Base-by-base conservation (phyloP, 1,140 invertebrate genomes). In the Lysiphlebus fabarum region DNA sequence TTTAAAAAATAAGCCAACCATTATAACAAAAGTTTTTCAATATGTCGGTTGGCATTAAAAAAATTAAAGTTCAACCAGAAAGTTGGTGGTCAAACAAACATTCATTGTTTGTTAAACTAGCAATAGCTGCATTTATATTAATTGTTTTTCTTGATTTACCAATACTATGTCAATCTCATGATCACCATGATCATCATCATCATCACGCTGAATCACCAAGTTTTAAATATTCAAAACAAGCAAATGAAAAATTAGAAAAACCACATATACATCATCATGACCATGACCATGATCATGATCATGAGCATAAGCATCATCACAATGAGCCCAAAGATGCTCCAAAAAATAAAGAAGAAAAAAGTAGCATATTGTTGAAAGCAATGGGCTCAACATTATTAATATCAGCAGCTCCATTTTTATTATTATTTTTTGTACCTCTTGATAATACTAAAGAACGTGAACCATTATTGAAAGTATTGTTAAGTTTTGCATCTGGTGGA, bases 401-500 rank as follows among this genome's bases (percentile, higher is more conserved):
- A 66, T 98, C 95, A 76, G 84, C 91, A 49, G 93, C 93, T 10
- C 97, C 97, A 1, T 95, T 96, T 71, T 81, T 98, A 14, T 90
- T 99, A 59, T 82, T 99, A 2, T 92, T 96, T 69, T 86, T 96
- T 56, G 93, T 99, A 66, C 96, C 96, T 1, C 80, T 99, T 50
- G 89, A 95, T 69, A 94, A 95, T 65, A 89, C 86, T 38, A 86
- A 87, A 50, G 87, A 93, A 70, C 87, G 90, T 68, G 85, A 95
- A 72, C 88, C 91, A 0, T 76, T 95, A 26, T 76, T 98, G 9
- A 97, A 96, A 78, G 84, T 97, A 42, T 78, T 98, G 11, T 78
- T 98, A 12, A 93, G 91, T 59, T 98, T 98, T 82, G 95, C 94
- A 7, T 95, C 94, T 6, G 96, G 96, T 50, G 95, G 95, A 60